phyloP scores from a whole-genome alignment of 1,140 invertebrate genomes.

The Meloidogyne floridensis region DNA sequence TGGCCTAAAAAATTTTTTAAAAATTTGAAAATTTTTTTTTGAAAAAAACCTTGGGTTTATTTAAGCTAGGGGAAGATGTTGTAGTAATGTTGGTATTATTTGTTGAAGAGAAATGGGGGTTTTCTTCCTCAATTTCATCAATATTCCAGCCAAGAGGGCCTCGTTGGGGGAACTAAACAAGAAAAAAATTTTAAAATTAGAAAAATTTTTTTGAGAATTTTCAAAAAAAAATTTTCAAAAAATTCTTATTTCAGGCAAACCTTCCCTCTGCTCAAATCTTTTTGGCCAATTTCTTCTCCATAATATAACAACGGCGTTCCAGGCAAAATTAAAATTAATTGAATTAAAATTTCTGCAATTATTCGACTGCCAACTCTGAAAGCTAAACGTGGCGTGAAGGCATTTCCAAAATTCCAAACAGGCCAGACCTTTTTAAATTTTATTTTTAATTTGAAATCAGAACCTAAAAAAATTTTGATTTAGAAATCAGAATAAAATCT shows the following conservation, averaged over 20 bases:
- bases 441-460: too few species aligned
- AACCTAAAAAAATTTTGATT: background rate
- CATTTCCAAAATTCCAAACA: conserved; percentile 46
- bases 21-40: conserved; percentile 14
- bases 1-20: background rate
- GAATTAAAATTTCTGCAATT: conserved; percentile 48
- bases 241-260: background rate
- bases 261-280: conserved; percentile 23
- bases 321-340: conserved; percentile 48
- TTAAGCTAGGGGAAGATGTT: too few species aligned
- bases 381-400: conserved; percentile 44
- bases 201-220: background rate
- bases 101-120: background rate
- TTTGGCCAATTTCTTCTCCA: conserved; percentile 48
- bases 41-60: conserved; percentile 4
- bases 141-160: conserved; percentile 10
- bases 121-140: background rate
- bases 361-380: conserved; percentile 29
- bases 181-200: background rate
- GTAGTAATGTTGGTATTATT: background rate
- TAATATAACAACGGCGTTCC: conserved; percentile 53
- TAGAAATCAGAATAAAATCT: background rate
- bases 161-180: conserved; percentile 16
- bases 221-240: conserved; percentile 14
- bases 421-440: conserved; percentile 41